Evolutionary conservation across 2,797 vertebrate genomes (phyloP).

Genomic region (Fringilla coelebs): DNA sequence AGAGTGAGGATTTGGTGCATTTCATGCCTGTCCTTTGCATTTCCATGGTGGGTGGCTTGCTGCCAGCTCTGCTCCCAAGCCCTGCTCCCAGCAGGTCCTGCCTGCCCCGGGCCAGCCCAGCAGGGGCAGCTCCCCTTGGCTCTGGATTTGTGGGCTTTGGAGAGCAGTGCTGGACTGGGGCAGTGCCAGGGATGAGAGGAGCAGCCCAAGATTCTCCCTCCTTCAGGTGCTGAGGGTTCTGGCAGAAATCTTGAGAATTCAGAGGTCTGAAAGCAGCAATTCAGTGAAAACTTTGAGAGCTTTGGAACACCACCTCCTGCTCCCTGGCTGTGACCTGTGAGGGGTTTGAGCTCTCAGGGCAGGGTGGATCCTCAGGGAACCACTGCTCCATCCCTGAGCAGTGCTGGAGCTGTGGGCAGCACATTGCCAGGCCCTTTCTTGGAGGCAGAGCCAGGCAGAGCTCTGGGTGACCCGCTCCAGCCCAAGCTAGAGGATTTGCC

Average conservation of each 20-base stretch:
- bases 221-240: neutral
- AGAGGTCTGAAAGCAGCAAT: neutral
- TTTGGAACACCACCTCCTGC: neutral
- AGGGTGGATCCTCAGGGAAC: neutral
- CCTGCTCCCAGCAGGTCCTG: neutral
- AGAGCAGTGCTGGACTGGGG: neutral
- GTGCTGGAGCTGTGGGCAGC: neutral
- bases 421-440: neutral
- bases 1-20: neutral
- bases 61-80: neutral
- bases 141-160: neutral
- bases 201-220: neutral
- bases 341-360: neutral
- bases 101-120: neutral
- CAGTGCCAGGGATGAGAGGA: neutral
- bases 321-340: neutral
- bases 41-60: neutral
- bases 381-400: fast-evolving
- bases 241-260: neutral
- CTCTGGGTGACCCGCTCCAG: neutral
- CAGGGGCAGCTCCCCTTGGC: neutral
- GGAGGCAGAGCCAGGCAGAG: neutral
- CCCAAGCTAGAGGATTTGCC: neutral
- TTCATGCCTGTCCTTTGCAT: neutral
- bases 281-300: neutral